Base-by-base conservation (phyloP, 2,113 vertebrate species). In the Strix uralensis region DNA sequence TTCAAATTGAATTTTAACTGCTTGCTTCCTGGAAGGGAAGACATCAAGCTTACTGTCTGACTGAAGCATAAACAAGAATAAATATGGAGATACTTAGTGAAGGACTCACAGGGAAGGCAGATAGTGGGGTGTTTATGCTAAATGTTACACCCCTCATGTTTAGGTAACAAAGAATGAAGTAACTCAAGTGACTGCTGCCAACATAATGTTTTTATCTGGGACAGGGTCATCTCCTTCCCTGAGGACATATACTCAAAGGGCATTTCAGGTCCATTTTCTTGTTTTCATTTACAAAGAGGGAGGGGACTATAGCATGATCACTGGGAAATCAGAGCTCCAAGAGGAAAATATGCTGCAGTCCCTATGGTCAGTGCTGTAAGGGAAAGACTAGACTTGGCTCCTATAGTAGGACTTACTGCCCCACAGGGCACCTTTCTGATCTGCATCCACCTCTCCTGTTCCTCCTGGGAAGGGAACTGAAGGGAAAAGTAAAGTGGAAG, bases 1-100 rank as follows among this genome's bases (percentile, higher is more conserved):
- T 97, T 96, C 74, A 72, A 83, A 79, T 9, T 30, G 19, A 94
- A 92, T 83, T 92, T 95, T 96, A 95, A 95, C 89, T 83, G 19
- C 34, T 95, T 97, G 47, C 30, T 90, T 95, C 65, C 66, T 62
- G 26, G 52, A 89, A 85, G 10, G 13, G 14, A 82, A 73, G 17
- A 29, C 14, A 32, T 29, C 15, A 72, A 67, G 19, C 3, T 44
- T 47, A 52, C 26, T 32, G 8, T 34, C 15, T 44, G 46, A 80
- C 12, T n/a, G 16, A 87, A 87, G 13, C 9, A 55, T 36, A 52
- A 91, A 51, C 5, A 79, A 40, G 32, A 51, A 65, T 36, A 90
- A 58, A 62, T 55, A 54, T 5, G 9, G 38, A 84, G 27, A 10
- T 65, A 55, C 3, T 52, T 47, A 34, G 14, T 59, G 77, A 38